Percentiles rank a stretch among this genome's conserved stretches.
phyloP scores from a whole-genome alignment of 2,888 invertebrate genomes.

The Ochlodes sylvanus region DNA sequence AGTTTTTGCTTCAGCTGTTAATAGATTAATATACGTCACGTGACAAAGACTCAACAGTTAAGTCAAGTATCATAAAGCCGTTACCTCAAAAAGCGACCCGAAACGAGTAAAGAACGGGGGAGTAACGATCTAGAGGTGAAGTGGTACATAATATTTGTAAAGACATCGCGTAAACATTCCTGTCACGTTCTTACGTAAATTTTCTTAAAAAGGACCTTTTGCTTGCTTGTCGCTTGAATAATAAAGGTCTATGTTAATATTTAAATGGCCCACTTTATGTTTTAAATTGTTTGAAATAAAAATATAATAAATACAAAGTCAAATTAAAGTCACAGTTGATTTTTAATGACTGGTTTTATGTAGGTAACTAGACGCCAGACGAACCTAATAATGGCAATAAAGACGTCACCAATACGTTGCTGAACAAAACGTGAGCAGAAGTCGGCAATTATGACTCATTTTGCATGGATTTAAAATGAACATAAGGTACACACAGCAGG shows the following conservation, averaged over 20 bases:
- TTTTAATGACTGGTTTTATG: too few species aligned
- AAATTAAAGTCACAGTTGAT: too few species aligned
- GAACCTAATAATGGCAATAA: too few species aligned
- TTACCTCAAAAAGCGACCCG: conserved; percentile 16
- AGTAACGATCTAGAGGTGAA: conserved; percentile 21
- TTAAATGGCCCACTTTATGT: conserved; percentile 27
- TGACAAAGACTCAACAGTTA: not conserved
- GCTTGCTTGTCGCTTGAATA: conserved; percentile 34
- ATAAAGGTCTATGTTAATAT: conserved; percentile 31
- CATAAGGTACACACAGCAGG: too few species aligned
- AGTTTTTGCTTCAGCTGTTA: too few species aligned
- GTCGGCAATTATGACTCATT: too few species aligned
- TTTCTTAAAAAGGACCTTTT: conserved; percentile 37
- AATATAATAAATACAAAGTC: not conserved
- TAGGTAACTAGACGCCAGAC: too few species aligned
- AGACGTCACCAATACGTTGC: too few species aligned
- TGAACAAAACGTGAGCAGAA: too few species aligned
- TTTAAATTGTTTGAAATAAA: conserved; percentile 12
- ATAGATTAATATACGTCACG: too few species aligned
- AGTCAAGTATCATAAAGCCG: conserved; percentile 27
- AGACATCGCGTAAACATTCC: conserved; percentile 34
- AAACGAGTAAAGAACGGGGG: conserved; percentile 26
- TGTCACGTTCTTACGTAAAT: conserved; percentile 37
- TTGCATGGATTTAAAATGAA: too few species aligned
- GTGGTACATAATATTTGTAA: conserved; percentile 38